Evolutionary conservation across 2,888 invertebrate genomes (phyloP).

Genomic region (Drosophila quinaria): DNA sequence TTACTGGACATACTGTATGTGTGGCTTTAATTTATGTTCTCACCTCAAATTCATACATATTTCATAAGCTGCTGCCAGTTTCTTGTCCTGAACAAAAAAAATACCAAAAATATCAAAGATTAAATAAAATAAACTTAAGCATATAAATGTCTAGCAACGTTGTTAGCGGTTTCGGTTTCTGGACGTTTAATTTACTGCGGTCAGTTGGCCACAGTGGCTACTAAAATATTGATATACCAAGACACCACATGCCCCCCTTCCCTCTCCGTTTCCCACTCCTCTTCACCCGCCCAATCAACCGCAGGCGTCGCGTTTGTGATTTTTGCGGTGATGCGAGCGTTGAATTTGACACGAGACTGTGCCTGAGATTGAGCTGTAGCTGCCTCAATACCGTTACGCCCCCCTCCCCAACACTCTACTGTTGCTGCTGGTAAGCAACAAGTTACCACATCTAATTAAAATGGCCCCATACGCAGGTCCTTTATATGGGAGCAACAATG

Average conservation of each 20-base stretch:
- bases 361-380: conserved; percentile 36
- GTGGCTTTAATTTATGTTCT: conserved; percentile 5
- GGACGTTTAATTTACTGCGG: conserved; percentile 57
- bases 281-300: conserved; percentile 27
- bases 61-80: conserved; percentile 12
- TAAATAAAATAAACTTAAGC: conserved; percentile 12
- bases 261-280: neutral
- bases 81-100: conserved; percentile 10
- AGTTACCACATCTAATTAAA: conserved; percentile 66
- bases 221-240: conserved; percentile 27
- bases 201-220: conserved; percentile 33
- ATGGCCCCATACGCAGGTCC: conserved; percentile 29
- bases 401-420: neutral
- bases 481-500: conserved; percentile 14
- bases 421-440: conserved; percentile 47
- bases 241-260: neutral
- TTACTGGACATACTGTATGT: neutral
- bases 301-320: conserved; percentile 55
- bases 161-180: conserved; percentile 40
- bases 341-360: conserved; percentile 53
- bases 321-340: conserved; percentile 54
- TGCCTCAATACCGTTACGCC: neutral
- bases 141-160: conserved; percentile 42
- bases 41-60: conserved; percentile 17
- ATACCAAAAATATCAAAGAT: conserved; percentile 29